Percentiles rank a stretch among this genome's conserved stretches.
Conservation (phyloP, 2,113 vertebrate species). For the Nyctibius bracteatus region DNA sequence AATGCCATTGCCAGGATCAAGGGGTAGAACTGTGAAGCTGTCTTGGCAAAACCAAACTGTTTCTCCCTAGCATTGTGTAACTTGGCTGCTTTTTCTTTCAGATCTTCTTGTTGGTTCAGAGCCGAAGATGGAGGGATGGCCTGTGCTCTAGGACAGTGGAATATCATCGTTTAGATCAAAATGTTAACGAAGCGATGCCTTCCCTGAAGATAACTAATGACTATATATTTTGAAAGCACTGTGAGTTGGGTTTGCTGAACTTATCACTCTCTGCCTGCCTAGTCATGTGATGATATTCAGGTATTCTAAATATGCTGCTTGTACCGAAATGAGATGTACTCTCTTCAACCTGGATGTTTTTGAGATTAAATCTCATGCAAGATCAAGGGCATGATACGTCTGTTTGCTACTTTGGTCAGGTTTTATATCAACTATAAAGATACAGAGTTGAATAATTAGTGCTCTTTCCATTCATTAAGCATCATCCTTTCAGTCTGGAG, state of each 20-base stretch:
- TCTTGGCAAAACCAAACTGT: background rate
- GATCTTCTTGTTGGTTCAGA: conserved; percentile 90
- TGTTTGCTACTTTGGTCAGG: conserved; percentile 48
- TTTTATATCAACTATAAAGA: conserved; percentile 51
- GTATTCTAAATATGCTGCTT: conserved; percentile 59
- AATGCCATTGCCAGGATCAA: background rate
- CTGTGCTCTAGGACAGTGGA: conserved; percentile 89
- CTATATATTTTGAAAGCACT: conserved; percentile 87
- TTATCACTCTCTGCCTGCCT: conserved; percentile 67
- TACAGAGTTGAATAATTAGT: conserved; percentile 39
- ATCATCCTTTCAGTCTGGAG: conserved; percentile 55
- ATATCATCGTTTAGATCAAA: conserved; percentile 93
- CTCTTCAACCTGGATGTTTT: conserved; percentile 64
- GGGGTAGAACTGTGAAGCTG: background rate
- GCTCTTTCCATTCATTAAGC: conserved; percentile 33
- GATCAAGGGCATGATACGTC: conserved; percentile 49
- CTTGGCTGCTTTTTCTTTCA: conserved; percentile 58
- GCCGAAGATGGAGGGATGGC: conserved; percentile 88
- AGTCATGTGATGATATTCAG: conserved; percentile 62
- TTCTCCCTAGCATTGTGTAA: background rate
- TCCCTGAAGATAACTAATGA: conserved; percentile 94
- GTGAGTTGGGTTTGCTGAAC: conserved; percentile 52
- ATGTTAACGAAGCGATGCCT: conserved; percentile 95
- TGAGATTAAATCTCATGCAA: conserved; percentile 57
- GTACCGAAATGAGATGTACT: conserved; percentile 41